phyloP scores from a whole-genome alignment of 2,888 invertebrate species.

The Notodonta ziczac region DNA sequence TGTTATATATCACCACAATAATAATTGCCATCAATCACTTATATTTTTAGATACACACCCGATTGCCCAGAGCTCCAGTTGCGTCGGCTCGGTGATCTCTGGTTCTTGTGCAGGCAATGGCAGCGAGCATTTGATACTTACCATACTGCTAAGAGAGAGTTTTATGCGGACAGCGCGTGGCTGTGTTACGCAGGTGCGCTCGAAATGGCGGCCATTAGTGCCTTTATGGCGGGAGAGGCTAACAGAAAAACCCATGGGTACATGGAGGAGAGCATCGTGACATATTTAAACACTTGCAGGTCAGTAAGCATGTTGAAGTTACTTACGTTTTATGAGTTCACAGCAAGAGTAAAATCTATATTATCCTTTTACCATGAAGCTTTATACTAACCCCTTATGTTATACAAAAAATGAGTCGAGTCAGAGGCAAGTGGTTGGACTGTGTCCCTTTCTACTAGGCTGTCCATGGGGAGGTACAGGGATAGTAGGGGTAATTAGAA shows the following conservation, averaged over 20 bases:
- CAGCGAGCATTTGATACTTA: slow-evolving; percentile 96
- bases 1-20: no score
- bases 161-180: slow-evolving; percentile 98
- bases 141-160: slow-evolving; percentile 98
- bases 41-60: slow-evolving; percentile 87
- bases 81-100: slow-evolving; percentile 96
- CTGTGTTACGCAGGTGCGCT: slow-evolving; percentile 97
- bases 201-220: slow-evolving; percentile 97
- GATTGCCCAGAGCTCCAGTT: slow-evolving; percentile 97
- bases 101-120: slow-evolving; percentile 98
- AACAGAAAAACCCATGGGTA: slow-evolving; percentile 93
- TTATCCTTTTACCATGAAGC: no score
- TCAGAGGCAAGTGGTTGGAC: no score
- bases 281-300: slow-evolving; percentile 96
- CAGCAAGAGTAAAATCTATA: no score
- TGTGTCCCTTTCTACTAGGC: no score
- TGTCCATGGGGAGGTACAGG: no score
- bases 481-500: no score
- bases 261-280: slow-evolving; percentile 97
- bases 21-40: no score
- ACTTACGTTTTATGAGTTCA: no score
- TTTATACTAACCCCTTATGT: no score
- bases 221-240: slow-evolving; percentile 94
- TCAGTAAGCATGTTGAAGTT: slow-evolving; percentile 49
- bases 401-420: no score